Conservation (phyloP, 2,113 vertebrate genomes). For the Rhombomys opimus region DNA sequence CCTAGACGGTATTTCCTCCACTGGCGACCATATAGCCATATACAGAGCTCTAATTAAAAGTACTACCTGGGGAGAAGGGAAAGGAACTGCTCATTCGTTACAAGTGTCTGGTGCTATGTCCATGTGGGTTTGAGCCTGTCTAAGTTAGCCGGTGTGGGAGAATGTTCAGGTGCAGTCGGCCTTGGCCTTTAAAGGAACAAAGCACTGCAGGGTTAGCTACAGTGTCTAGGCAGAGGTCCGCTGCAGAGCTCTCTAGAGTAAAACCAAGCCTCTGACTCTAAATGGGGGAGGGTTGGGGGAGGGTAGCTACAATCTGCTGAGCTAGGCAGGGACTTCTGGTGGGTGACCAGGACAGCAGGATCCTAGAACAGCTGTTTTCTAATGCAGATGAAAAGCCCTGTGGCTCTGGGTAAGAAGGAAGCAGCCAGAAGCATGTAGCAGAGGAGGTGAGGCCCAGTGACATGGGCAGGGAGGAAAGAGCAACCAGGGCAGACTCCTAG, state of each 20-base stretch:
- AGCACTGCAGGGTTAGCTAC: background rate
- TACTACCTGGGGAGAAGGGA: background rate
- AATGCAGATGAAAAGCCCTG: background rate
- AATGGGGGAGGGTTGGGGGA: background rate
- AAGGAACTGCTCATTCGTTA: background rate
- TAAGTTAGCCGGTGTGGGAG: background rate
- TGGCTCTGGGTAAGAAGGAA: slow-evolving; percentile 29
- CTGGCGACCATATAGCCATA: background rate
- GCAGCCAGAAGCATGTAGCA: background rate
- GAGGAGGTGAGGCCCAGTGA: background rate
- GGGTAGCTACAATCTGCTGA: background rate
- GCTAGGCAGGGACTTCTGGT: slow-evolving; percentile 31
- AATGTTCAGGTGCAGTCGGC: background rate
- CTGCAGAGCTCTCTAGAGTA: slow-evolving; percentile 52
- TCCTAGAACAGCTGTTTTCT: slow-evolving; percentile 46
- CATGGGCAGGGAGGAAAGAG: background rate
- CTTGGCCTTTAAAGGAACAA: slow-evolving; percentile 59
- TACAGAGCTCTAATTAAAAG: background rate
- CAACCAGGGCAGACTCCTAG: background rate
- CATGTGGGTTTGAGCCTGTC: background rate
- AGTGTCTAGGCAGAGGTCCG: slow-evolving; percentile 43
- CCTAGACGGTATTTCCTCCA: background rate
- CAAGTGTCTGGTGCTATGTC: background rate
- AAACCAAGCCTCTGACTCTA: slow-evolving; percentile 49
- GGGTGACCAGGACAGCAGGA: background rate